Conservation (phyloP, 37 sponge, comb jelly and placozoan genomes). For the Crambe crambe region DNA sequence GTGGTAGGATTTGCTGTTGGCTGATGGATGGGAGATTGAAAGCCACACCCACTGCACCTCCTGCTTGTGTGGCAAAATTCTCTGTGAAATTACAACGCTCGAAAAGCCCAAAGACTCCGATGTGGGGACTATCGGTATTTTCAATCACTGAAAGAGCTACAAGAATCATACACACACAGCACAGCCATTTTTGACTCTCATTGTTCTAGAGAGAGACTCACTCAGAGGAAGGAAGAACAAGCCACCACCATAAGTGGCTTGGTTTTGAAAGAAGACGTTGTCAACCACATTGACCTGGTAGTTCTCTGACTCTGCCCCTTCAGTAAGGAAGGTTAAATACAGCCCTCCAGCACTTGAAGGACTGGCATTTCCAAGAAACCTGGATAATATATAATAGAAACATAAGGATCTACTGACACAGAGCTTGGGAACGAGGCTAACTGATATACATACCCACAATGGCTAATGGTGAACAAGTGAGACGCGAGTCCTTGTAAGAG, state of each 20-base stretch:
- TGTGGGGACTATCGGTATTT: not conserved
- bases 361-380: conserved; percentile 16
- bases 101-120: conserved; percentile 20
- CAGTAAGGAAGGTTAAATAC: conserved; percentile 12
- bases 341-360: conserved; percentile 26
- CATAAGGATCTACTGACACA: not conserved
- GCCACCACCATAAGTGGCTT: conserved; percentile 31
- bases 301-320: not conserved
- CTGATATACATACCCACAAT: not conserved
- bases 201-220: not conserved
- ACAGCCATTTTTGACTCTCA: not conserved
- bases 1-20: conserved; percentile 4
- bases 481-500: not conserved
- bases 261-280: conserved; percentile 10
- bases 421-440: not conserved
- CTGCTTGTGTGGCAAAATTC: conserved; percentile 26
- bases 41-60: conserved; percentile 41
- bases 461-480: conserved; percentile 29
- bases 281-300: conserved; percentile 10
- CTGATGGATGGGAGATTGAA: not conserved
- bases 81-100: conserved; percentile 21
- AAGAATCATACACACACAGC: no score
- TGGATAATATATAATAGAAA: not conserved
- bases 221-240: conserved; percentile 20
- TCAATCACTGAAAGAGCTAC: no score